Percentiles rank a stretch among this genome's conserved stretches.
These are phyloP conservation scores for Leucoma salicis DNA, from an alignment of 2,888 invertebrate species.

Conservation along the genomic window DNA sequence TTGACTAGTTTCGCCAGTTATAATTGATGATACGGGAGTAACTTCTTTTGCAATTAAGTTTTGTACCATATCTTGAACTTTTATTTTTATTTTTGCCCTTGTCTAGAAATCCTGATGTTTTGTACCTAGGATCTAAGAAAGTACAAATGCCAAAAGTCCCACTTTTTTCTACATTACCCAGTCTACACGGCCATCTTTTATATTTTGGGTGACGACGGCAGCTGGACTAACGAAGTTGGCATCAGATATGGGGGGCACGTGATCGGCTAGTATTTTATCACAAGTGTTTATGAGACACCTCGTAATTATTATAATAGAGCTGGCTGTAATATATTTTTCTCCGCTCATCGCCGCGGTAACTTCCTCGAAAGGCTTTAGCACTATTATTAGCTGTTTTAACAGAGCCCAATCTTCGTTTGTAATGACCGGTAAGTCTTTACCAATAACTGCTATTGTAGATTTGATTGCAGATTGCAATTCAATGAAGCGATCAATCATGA, in stretches of 20 bases:
- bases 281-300: constrained; percentile 15
- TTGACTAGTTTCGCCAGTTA: not conserved
- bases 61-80: constrained; percentile 1
- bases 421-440: constrained; percentile 9
- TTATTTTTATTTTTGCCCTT: not conserved
- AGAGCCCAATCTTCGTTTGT: not conserved
- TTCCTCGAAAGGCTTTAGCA: constrained; percentile 35
- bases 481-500: constrained; percentile 29
- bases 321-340: constrained; percentile 27
- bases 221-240: not conserved
- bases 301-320: constrained; percentile 22
- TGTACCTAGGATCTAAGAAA: constrained; percentile 1
- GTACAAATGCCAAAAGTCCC: not conserved
- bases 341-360: constrained; percentile 27
- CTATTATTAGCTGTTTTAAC: constrained; percentile 15
- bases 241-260: too few species aligned
- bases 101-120: not conserved
- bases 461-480: constrained; percentile 17
- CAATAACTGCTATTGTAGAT: constrained; percentile 17
- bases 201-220: not conserved
- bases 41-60: not conserved
- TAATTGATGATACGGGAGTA: not conserved
- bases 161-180: not conserved
- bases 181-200: not conserved
- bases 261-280: constrained; percentile 12